Conservation (phyloP, 2,888 invertebrate genomes). For the Lathronympha strigana region DNA sequence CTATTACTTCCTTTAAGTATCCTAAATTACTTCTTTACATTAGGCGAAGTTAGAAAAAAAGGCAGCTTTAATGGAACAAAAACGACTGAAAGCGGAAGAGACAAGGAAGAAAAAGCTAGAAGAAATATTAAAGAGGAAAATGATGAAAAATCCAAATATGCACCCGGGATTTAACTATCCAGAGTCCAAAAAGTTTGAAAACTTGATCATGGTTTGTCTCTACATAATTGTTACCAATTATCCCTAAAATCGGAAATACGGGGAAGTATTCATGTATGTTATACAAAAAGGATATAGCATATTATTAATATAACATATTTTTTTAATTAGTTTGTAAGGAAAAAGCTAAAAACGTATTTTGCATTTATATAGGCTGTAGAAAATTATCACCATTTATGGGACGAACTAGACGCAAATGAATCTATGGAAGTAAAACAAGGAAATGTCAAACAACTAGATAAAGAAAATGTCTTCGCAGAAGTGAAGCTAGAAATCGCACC, state of each 20-base stretch:
- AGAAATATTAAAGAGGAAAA: constrained; percentile 58
- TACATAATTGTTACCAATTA: no score
- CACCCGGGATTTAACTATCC: constrained; percentile 71
- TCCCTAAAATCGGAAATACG: no score
- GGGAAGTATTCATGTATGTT: no score
- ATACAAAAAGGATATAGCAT: no score
- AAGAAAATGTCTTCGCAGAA: constrained; percentile 54
- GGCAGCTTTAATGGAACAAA: constrained; percentile 55
- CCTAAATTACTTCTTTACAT: not conserved
- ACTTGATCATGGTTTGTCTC: constrained; percentile 54
- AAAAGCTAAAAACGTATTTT: not conserved
- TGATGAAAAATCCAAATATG: constrained; percentile 67
- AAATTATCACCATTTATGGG: constrained; percentile 57
- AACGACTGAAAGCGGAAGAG: constrained; percentile 54
- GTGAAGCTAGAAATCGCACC: constrained; percentile 56
- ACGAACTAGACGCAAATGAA: constrained; percentile 54
- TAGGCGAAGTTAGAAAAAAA: constrained; percentile 59
- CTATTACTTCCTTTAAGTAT: no score
- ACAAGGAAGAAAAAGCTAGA: constrained; percentile 56
- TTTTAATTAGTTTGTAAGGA: no score
- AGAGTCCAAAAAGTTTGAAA: constrained; percentile 56
- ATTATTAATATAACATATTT: no score
- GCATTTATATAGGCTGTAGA: constrained; percentile 17
- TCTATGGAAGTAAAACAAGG: constrained; percentile 59
- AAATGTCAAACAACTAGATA: constrained; percentile 53